Conservation (phyloP, 2,113 vertebrate genomes). For the Bufo bufo region DNA sequence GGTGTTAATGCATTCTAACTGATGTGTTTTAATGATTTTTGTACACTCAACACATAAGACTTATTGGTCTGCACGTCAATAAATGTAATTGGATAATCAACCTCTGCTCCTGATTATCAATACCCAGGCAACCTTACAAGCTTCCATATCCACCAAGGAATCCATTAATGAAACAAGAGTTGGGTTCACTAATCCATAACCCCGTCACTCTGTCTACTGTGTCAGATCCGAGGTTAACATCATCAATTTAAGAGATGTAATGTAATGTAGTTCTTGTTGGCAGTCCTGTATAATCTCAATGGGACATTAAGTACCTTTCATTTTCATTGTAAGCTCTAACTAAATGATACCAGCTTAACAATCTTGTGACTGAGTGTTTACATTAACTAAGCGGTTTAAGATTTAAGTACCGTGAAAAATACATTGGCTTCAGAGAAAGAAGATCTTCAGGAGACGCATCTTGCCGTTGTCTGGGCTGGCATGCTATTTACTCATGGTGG, state of each 20-base stretch:
- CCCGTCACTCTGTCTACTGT: constrained; percentile 37
- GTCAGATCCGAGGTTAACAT: constrained; percentile 50
- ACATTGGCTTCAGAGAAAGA: constrained; percentile 48
- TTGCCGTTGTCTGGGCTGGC: not conserved
- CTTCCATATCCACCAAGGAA: constrained; percentile 28
- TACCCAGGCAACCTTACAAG: constrained; percentile 35
- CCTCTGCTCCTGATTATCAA: constrained; percentile 47
- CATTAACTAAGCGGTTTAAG: constrained; percentile 58
- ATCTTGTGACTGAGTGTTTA: constrained; percentile 57
- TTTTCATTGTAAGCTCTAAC: constrained; percentile 57
- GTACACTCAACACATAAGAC: constrained; percentile 30
- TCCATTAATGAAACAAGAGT: constrained; percentile 56
- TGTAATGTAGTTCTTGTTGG: constrained; percentile 54
- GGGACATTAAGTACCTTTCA: constrained; percentile 58
- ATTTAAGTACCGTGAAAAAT: constrained; percentile 55
- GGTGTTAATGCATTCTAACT: constrained; percentile 15
- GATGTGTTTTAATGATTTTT: constrained; percentile 54
- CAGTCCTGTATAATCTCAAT: constrained; percentile 55
- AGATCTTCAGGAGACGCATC: constrained; percentile 22
- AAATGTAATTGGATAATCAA: constrained; percentile 56
- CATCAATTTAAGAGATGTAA: constrained; percentile 52
- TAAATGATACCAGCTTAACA: constrained; percentile 59
- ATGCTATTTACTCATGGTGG: constrained; percentile 53
- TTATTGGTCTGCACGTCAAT: constrained; percentile 43
- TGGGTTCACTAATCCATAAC: constrained; percentile 48